Evolutionary conservation across 2,888 invertebrate genomes (phyloP).

Genomic region (Muschampia plurimacula): DNA sequence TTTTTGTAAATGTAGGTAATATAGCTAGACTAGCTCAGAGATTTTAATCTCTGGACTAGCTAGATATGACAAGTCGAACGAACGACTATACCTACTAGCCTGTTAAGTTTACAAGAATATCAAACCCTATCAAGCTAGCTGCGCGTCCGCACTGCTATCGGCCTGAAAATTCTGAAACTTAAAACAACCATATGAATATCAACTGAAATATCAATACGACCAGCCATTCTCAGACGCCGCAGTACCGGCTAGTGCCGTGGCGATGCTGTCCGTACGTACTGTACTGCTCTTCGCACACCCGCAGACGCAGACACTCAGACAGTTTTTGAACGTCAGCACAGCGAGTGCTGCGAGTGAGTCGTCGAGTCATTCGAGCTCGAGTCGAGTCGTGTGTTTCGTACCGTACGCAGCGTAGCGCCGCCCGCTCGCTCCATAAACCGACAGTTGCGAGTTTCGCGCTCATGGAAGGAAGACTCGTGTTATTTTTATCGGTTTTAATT

Average conservation of each 20-base stretch:
- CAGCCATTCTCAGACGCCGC: neutral
- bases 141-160: neutral
- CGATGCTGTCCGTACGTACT: neutral
- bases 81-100: too few species aligned
- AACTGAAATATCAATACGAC: conserved; percentile 1
- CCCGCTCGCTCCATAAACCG: conserved; percentile 47
- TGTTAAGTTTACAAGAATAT: too few species aligned
- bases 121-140: neutral
- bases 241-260: neutral
- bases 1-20: too few species aligned
- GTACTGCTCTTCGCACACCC: too few species aligned
- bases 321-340: conserved; percentile 47
- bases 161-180: neutral
- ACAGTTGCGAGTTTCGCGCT: conserved; percentile 75
- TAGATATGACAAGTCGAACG: too few species aligned
- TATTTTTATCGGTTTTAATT: conserved; percentile 55
- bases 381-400: conserved; percentile 43
- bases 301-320: conserved; percentile 31
- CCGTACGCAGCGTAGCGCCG: conserved; percentile 49
- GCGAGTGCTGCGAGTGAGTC: conserved; percentile 39
- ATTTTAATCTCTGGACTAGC: too few species aligned
- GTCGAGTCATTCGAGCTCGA: conserved; percentile 19
- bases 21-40: too few species aligned
- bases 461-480: conserved; percentile 67
- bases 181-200: neutral